Conservation (phyloP, 30 jellyfish, hydroid and myxozoan species). For the Hydractinia symbiolongicarpus region DNA sequence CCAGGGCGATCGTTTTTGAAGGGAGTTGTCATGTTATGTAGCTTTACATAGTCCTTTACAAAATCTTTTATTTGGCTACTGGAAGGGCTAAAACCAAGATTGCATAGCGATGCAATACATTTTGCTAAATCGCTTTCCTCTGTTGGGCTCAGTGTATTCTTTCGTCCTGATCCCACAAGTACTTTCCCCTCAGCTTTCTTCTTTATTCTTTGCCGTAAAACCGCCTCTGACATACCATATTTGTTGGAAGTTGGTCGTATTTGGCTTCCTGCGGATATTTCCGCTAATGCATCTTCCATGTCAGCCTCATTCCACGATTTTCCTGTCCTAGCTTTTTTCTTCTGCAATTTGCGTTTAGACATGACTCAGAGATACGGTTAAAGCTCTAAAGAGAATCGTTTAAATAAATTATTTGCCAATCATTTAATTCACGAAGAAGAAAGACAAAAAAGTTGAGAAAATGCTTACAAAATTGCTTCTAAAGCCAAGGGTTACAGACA, state of each 20-base stretch:
- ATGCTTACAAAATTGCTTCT: neutral
- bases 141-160: neutral
- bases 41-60: neutral
- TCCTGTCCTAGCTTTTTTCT: neutral
- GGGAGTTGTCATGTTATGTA: neutral
- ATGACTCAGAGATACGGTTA: neutral
- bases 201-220: neutral
- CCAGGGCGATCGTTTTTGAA: conserved; percentile 4
- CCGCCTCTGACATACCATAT: conserved; percentile 3
- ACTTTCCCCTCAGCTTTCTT: neutral
- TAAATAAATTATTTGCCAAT: neutral
- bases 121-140: neutral
- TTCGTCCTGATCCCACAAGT: neutral
- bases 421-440: neutral
- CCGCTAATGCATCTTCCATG: neutral
- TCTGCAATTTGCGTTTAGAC: neutral
- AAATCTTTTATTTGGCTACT: neutral
- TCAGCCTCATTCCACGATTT: conserved; percentile 4
- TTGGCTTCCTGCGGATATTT: neutral
- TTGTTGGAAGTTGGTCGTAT: conserved; percentile 6
- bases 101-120: neutral
- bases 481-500: too few species aligned
- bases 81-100: neutral
- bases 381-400: neutral
- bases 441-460: neutral